Evolutionary conservation across 1,140 invertebrate species (phyloP).

Genomic region (Ditylenchus dipsaci): DNA sequence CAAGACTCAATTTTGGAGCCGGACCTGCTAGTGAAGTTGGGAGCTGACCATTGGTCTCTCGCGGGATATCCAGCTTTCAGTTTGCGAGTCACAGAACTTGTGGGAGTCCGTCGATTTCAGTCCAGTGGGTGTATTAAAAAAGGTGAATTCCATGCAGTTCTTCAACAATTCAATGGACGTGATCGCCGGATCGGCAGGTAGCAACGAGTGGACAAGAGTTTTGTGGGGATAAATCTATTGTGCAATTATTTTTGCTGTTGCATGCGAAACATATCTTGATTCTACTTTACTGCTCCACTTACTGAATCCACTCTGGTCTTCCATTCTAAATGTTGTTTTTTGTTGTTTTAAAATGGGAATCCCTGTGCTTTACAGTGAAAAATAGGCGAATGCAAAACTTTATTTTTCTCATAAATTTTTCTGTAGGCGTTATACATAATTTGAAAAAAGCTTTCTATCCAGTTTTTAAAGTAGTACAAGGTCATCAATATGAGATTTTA

Average conservation of each 20-base stretch:
- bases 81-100: slow-evolving; percentile 2
- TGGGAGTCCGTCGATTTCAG: background rate
- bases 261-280: background rate
- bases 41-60: background rate
- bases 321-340: too few relatives aligned
- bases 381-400: too few relatives aligned
- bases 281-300: too few relatives aligned
- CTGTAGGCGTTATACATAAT: too few relatives aligned
- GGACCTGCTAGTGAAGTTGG: slow-evolving; percentile 4
- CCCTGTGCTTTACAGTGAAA: too few relatives aligned
- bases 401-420: too few relatives aligned
- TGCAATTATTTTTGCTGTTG: background rate
- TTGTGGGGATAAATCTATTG: background rate
- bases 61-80: slow-evolving; percentile 1
- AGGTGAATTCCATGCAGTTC: background rate
- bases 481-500: too few relatives aligned
- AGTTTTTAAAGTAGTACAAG: too few relatives aligned
- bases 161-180: background rate
- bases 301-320: too few relatives aligned
- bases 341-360: too few relatives aligned
- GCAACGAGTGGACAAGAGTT: background rate
- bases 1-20: slow-evolving; percentile 1
- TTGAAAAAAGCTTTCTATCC: too few relatives aligned
- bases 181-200: slow-evolving; percentile 9
- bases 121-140: background rate